Evolutionary conservation across 37 sponge, comb jelly and placozoan species (phyloP).

Genomic region (Beroe ovata): DNA sequence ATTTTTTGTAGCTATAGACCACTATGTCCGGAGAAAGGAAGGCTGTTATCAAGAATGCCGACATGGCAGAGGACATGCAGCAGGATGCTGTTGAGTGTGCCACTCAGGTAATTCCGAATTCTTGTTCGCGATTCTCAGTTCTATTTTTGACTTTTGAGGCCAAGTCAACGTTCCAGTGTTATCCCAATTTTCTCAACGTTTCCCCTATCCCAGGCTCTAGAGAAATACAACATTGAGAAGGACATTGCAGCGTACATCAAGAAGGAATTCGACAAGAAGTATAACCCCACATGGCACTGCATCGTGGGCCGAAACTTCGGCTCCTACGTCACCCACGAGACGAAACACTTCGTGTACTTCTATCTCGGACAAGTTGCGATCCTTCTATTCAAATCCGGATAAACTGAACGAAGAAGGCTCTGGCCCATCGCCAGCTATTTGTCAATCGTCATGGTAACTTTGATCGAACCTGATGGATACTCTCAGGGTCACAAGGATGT

Average conservation of each 20-base stretch:
- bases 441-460: too few species aligned
- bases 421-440: too few species aligned
- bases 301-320: constrained; percentile 99
- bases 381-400: constrained; percentile 98
- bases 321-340: constrained; percentile 99
- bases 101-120: constrained; percentile 15
- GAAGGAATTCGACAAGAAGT: constrained; percentile 99
- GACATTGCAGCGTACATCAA: constrained; percentile 99
- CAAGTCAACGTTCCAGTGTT: too few species aligned
- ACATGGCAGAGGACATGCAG: constrained; percentile 99
- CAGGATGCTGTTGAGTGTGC: constrained; percentile 90
- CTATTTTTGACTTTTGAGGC: too few species aligned
- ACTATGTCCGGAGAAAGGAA: constrained; percentile 95
- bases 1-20: not conserved
- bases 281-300: constrained; percentile 99
- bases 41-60: constrained; percentile 99
- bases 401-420: too few species aligned
- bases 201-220: constrained; percentile 89
- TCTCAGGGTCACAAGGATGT: too few species aligned
- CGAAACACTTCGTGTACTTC: constrained; percentile 99
- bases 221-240: constrained; percentile 99
- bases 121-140: too few species aligned
- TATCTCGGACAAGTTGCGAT: constrained; percentile 99
- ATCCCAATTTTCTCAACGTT: not conserved
- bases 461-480: too few species aligned